These are phyloP conservation scores for Bombus sibiricus DNA, from an alignment of 1,140 invertebrate species.

Conservation along the genomic window DNA sequence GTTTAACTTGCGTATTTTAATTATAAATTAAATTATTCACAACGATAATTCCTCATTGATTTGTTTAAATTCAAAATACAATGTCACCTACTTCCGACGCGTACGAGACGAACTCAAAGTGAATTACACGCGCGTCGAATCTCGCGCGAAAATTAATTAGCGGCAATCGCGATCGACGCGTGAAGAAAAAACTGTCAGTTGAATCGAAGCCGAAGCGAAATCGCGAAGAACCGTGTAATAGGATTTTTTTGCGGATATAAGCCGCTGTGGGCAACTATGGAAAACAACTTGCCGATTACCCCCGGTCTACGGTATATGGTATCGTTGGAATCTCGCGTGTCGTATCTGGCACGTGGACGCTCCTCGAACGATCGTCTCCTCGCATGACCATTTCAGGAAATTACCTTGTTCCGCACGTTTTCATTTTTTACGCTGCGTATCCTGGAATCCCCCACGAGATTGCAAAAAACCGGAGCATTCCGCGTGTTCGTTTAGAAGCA, in stretches of 20 bases:
- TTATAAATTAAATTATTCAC: no score
- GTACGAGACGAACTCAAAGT: neutral
- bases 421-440: conserved; percentile 36
- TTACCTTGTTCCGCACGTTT: conserved; percentile 49
- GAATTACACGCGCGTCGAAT: conserved; percentile 2
- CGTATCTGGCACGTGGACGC: conserved; percentile 47
- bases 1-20: no score
- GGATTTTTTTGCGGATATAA: neutral
- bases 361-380: conserved; percentile 28
- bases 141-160: conserved; percentile 23
- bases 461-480: conserved; percentile 32
- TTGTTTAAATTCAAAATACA: no score
- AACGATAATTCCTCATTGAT: no score
- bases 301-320: conserved; percentile 28
- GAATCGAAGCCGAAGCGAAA: neutral
- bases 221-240: conserved; percentile 32
- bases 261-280: conserved; percentile 27
- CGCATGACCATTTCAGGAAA: conserved; percentile 51
- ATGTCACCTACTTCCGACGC: neutral
- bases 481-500: neutral
- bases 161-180: neutral
- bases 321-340: conserved; percentile 45
- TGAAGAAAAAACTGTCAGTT: neutral
- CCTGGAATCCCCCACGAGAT: conserved; percentile 24
- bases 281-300: conserved; percentile 25